phyloP scores from a whole-genome alignment of 2,113 vertebrate species.

The Polyodon spathula region DNA sequence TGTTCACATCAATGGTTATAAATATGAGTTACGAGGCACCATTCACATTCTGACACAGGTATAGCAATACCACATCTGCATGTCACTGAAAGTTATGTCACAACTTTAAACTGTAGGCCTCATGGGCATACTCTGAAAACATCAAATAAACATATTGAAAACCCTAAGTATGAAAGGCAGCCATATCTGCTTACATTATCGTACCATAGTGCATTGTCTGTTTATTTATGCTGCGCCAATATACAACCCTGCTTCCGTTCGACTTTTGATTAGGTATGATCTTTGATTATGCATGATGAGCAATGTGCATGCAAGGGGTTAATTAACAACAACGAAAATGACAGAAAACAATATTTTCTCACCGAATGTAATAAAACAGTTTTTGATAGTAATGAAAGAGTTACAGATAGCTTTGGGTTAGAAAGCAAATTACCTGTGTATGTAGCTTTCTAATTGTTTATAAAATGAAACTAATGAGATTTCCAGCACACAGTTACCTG shows the following conservation, averaged over 20 bases:
- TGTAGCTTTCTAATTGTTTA: slow-evolving; percentile 78
- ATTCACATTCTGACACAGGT: slow-evolving; percentile 24
- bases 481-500: slow-evolving; percentile 79
- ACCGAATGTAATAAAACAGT: slow-evolving; percentile 2
- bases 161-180: slow-evolving; percentile 41
- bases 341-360: no score
- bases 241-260: slow-evolving; percentile 22
- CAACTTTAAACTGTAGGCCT: slow-evolving; percentile 24
- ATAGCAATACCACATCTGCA: slow-evolving; percentile 24
- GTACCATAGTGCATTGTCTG: slow-evolving; percentile 33
- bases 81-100: slow-evolving; percentile 31
- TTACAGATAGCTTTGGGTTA: slow-evolving; percentile 17
- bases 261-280: slow-evolving; percentile 4
- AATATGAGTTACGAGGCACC: slow-evolving; percentile 19
- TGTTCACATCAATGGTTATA: slow-evolving; percentile 19
- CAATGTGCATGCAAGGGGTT: slow-evolving; percentile 41
- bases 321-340: slow-evolving; percentile 28
- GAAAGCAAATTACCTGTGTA: slow-evolving; percentile 49
- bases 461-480: slow-evolving; percentile 95
- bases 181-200: slow-evolving; percentile 45
- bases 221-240: slow-evolving; percentile 36
- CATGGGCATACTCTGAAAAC: slow-evolving; percentile 39
- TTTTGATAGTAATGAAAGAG: slow-evolving; percentile 19
- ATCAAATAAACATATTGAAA: slow-evolving; percentile 41
- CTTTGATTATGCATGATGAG: slow-evolving; percentile 54